A percentile compares a stretch with the other conserved stretches of the same genome.
Evolutionary conservation across 1,140 invertebrate species (phyloP).

Genomic region (Halotydeus destructor): DNA sequence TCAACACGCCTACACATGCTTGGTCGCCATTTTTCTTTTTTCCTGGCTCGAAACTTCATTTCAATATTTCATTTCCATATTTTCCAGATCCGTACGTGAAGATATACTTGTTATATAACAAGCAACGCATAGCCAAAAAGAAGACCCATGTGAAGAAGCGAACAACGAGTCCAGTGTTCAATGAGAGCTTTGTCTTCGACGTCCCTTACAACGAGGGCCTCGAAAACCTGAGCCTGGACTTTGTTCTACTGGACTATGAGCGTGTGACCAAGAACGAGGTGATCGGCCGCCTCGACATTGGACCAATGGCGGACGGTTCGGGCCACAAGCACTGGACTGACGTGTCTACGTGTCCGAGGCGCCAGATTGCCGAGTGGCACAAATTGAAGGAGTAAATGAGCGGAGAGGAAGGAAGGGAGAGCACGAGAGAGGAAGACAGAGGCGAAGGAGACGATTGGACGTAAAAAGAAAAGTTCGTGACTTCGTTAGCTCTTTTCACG

Average conservation of each 20-base stretch:
- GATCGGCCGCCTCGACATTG: constrained; percentile 77
- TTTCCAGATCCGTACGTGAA: constrained; percentile 61
- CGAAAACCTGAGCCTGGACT: constrained; percentile 70
- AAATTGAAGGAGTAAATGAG: constrained; percentile 83
- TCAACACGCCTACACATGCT: not conserved
- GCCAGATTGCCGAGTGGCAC: constrained; percentile 96
- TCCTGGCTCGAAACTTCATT: not conserved
- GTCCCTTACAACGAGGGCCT: constrained; percentile 49
- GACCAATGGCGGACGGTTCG: constrained; percentile 41
- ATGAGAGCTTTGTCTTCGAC: constrained; percentile 65
- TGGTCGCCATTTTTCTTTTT: constrained; percentile 1
- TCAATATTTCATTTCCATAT: no score
- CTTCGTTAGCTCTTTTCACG: no score
- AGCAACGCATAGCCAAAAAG: constrained; percentile 93
- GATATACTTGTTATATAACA: constrained; percentile 86
- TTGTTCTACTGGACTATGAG: constrained; percentile 87
- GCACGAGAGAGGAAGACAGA: no score
- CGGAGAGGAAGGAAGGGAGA: no score
- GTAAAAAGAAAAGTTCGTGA: no score
- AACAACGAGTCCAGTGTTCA: constrained; percentile 92
- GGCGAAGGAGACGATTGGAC: no score
- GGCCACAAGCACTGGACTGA: constrained; percentile 87
- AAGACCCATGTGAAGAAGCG: constrained; percentile 97
- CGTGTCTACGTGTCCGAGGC: constrained; percentile 78
- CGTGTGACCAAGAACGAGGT: constrained; percentile 95